Evolutionary conservation across 2,888 invertebrate genomes (phyloP), one percentile per base, ranked within the genome.

Genomic region (Trachelus troglodyta): DNA sequence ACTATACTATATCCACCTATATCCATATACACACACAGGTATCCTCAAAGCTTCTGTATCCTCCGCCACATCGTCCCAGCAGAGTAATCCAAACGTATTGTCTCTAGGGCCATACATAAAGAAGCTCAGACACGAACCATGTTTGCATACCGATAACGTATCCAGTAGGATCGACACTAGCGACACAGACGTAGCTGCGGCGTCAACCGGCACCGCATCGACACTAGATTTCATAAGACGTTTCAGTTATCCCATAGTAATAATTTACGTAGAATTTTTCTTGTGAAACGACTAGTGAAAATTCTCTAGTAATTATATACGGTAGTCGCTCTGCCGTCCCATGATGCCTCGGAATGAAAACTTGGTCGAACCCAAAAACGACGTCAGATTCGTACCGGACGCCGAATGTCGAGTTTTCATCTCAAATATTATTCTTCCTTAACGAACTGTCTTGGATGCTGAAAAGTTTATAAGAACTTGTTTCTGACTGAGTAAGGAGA

Each of bases 401-500:
- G 40, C 15, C 15, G 15, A 15, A 40, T 40, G 40, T 40, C 40
- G 40, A 40, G 40, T 40, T 40, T 40, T 15, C 40, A 40, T 40
- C 79, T 79, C 85, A 82, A 85, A 85, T 85, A 85, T 84, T 84
- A 85, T 85, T 85, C 82, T 85, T 85, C 83, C 84, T 82, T 84
- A 85, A 84, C 85, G 84, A 85, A 85, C 84, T 83, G 82, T 81
- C 81, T 80, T 71, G 71, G 71, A n/a, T n/a, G 71, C 71, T 15
- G 40, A 15, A 12, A 77, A 77, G 76, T 79, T 77, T 76, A 78
- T 77, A 76, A 76, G 74, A 77, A 80, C 31, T 71, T 71, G 30
- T 30, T 33, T 11, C 71, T 33, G 71, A 71, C 40, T 40, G 15
- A 40, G 40, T 40, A 15, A 40, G 40, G 40, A 40, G 15, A 40